Conservation (phyloP, 2,113 vertebrate species). For the Cyprinodon variegatus region DNA sequence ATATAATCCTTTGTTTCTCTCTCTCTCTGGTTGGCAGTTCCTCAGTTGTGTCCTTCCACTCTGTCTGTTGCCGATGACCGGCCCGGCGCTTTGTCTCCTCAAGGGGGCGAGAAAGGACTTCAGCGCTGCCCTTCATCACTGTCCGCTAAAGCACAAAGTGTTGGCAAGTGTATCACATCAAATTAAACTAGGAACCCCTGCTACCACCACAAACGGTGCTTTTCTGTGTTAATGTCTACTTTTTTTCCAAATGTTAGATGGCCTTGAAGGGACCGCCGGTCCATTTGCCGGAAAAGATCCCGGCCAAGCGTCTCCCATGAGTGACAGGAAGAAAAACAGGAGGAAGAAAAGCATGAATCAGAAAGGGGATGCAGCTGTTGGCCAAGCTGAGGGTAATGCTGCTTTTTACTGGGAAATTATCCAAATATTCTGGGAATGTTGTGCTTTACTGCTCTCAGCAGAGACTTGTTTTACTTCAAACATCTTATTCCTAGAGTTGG, state of each 20-base stretch:
- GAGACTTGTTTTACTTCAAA: background rate
- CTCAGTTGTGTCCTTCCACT: conserved; percentile 76
- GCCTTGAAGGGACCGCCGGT: conserved; percentile 78
- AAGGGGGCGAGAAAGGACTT: conserved; percentile 82
- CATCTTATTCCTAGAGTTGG: background rate
- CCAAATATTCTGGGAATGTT: background rate
- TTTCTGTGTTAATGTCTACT: background rate
- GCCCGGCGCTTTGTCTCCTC: conserved; percentile 64
- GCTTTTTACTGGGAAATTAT: background rate
- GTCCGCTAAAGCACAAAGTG: conserved; percentile 79
- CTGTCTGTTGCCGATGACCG: conserved; percentile 85
- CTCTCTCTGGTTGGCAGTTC: conserved; percentile 53
- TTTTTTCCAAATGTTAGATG: conserved; percentile 46
- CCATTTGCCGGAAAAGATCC: conserved; percentile 82
- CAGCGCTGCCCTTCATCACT: conserved; percentile 84
- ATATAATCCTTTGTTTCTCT: rapidly evolving
- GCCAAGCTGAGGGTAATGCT: conserved; percentile 91
- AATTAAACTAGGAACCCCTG: background rate
- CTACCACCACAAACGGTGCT: background rate
- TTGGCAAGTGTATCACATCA: conserved; percentile 71
- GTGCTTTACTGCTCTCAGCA: background rate
- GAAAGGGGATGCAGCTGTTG: conserved; percentile 87
- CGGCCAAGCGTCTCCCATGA: conserved; percentile 86
- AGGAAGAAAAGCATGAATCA: conserved; percentile 93
- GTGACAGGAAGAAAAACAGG: conserved; percentile 91